phyloP scores from a whole-genome alignment of 2,113 vertebrate genomes.

The Ceratotherium simum region DNA sequence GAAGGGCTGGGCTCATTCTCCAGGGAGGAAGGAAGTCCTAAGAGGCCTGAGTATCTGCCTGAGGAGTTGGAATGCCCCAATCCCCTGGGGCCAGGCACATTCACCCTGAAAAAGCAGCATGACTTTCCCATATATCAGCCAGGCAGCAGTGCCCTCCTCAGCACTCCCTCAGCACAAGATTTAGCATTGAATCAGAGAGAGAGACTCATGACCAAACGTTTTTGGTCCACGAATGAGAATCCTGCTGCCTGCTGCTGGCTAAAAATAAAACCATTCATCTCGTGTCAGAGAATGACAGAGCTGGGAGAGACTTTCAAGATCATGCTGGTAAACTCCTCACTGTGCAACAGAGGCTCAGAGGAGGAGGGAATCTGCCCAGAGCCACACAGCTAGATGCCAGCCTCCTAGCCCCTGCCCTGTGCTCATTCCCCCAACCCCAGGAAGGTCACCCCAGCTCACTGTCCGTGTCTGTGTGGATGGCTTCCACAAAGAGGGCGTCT shows the following conservation, averaged over 20 bases:
- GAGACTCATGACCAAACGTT: neutral
- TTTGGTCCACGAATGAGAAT: neutral
- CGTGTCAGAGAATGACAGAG: neutral
- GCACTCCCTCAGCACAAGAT: too few species aligned
- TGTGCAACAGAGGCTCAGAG: neutral
- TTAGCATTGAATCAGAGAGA: neutral
- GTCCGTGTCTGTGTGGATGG: constrained; percentile 96
- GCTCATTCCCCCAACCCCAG: neutral
- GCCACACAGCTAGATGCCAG: neutral
- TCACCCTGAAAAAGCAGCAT: neutral
- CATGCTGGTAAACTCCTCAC: neutral
- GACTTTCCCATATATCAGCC: neutral
- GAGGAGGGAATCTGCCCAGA: neutral
- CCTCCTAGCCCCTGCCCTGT: neutral
- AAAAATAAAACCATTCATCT: constrained; percentile 22
- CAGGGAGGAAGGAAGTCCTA: neutral
- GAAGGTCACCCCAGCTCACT: constrained; percentile 87
- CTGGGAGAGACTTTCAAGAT: neutral
- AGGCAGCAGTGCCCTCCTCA: neutral
- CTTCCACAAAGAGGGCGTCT: constrained; percentile 96
- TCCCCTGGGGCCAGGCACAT: neutral
- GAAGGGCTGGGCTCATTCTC: neutral
- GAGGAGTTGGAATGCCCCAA: neutral
- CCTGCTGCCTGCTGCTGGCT: neutral
- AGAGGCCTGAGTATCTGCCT: neutral